Base-by-base conservation (phyloP, 2,888 invertebrate genomes). In the Scaeva pyrastri region DNA sequence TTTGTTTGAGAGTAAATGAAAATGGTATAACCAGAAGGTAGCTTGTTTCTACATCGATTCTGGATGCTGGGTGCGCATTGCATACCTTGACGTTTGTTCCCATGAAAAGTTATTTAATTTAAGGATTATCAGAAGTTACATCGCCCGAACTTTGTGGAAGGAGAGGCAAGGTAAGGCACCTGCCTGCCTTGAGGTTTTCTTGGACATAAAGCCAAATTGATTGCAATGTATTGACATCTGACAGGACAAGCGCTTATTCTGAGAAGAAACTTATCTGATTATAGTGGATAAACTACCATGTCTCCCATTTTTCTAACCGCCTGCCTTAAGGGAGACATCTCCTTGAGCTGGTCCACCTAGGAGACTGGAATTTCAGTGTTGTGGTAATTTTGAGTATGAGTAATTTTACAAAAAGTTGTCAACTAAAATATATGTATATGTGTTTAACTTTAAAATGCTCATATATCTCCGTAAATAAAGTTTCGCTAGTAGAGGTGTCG, bases 81-180 rank as follows among this genome's bases (percentile, higher is more conserved):
- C 14, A 23, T 12, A 52, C 1, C 12, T 23, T 1, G 14, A 52
- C 21, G 23, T 7, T 52, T 0, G 11, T 11, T 31, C 4, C 23
- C 14, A 14, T 26, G n/a, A 52, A 50, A 52, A 52, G 23, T 52
- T 52, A n/a, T 26, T 52, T 26, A 52, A 52, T 52, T 52, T 14
- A 3, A n/a, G 23, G 52, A 52, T 52, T 52, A 52, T 8, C n/a
- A 52, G 8, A 8, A 26, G 8, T 52, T 52, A 23, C 7, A 14
- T 14, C 14, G 23, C 23, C 5, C 2, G 2, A 2, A 50, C 1
- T 7, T n/a, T n/a, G n/a, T n/a, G n/a, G n/a, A n/a, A n/a, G n/a
- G n/a, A n/a, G n/a, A n/a, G n/a, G n/a, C n/a, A n/a, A n/a, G n/a
- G n/a, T n/a, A n/a, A 2, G 52, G 31, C 5, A 31, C 8, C 8